Percentiles rank a stretch among this genome's conserved stretches.
phyloP scores from a whole-genome alignment of 2,797 vertebrate species.

The Schizothorax lantsangensis region DNA sequence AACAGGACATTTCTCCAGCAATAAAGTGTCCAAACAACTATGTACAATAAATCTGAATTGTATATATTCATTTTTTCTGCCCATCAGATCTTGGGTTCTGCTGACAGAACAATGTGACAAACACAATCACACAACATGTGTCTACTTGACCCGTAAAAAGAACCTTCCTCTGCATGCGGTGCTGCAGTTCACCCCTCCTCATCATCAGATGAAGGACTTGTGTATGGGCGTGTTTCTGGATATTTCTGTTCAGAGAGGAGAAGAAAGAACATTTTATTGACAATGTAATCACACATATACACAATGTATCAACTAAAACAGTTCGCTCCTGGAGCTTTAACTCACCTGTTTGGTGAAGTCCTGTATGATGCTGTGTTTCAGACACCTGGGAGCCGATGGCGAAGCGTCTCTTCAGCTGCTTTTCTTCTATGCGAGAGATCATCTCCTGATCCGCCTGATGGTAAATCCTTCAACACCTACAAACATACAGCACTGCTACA shows the following conservation, averaged over 20 bases:
- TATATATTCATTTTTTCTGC: background rate
- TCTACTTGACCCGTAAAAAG: constrained; percentile 95
- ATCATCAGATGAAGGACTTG: constrained; percentile 97
- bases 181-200: constrained; percentile 94
- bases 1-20: constrained; percentile 1
- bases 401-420: constrained; percentile 96
- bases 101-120: no score
- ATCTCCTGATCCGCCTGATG: constrained; percentile 95
- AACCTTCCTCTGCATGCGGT: constrained; percentile 97
- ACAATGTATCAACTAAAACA: background rate
- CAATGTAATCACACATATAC: background rate
- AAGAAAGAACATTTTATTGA: background rate
- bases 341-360: constrained; percentile 95
- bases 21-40: background rate
- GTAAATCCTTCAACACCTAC: constrained; percentile 96
- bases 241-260: constrained; percentile 84
- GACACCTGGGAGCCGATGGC: constrained; percentile 98
- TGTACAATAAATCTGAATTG: constrained; percentile 29
- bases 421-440: constrained; percentile 96
- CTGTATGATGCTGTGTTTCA: constrained; percentile 94
- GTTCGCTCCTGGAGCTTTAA: background rate
- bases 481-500: background rate
- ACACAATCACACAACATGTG: constrained; percentile 49
- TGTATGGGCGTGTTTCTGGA: constrained; percentile 90
- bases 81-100: background rate